Percentiles rank a stretch among this genome's conserved stretches.
These are phyloP conservation scores for Galerucella calmariensis DNA, from an alignment of 2,888 invertebrate genomes.

Conservation along the genomic window DNA sequence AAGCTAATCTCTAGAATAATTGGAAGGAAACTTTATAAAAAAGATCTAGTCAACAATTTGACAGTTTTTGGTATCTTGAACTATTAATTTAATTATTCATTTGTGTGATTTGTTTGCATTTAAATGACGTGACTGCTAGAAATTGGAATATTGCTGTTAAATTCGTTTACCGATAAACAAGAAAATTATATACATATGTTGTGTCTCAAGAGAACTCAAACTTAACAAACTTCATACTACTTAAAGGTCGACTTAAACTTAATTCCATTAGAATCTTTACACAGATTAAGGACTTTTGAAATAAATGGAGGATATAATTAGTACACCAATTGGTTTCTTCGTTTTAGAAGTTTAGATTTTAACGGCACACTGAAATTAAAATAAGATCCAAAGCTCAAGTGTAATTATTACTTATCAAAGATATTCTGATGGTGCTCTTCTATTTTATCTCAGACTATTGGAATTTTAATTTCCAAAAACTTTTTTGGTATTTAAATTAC, in stretches of 20 bases:
- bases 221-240: background rate
- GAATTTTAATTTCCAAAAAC: background rate
- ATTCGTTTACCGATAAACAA: background rate
- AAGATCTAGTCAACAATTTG: too few relatives aligned
- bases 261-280: constrained; percentile 1
- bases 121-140: too few relatives aligned
- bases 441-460: background rate
- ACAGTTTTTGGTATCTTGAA: too few relatives aligned
- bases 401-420: background rate
- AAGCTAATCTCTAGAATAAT: too few relatives aligned
- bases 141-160: background rate
- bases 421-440: background rate
- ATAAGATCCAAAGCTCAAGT: background rate
- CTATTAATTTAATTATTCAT: too few relatives aligned
- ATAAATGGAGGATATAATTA: constrained; percentile 1
- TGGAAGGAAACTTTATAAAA: too few relatives aligned
- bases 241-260: constrained; percentile 1
- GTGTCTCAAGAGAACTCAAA: background rate
- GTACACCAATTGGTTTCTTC: background rate
- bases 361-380: background rate
- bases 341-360: background rate
- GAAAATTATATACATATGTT: constrained; percentile 1
- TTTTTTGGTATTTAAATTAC: too few relatives aligned
- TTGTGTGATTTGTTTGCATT: too few relatives aligned
- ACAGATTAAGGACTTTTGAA: background rate